A percentile compares a stretch with the other conserved stretches of the same genome.
These are phyloP conservation scores for Gymnocephalus cernua DNA, from an alignment of 2,113 vertebrate species.

Conservation along the genomic window DNA sequence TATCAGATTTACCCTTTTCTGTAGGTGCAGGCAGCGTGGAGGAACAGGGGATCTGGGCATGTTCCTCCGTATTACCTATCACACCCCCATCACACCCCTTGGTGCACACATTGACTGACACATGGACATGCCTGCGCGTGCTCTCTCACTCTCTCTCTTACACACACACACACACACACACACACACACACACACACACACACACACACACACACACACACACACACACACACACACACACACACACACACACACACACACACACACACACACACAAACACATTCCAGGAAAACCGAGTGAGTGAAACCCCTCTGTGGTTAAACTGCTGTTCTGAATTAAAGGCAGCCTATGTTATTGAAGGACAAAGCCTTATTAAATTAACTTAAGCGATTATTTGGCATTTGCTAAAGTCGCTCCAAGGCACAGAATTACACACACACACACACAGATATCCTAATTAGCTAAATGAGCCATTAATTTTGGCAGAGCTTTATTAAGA, in stretches of 20 bases:
- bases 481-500: slow-evolving; percentile 71
- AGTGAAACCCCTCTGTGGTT: slow-evolving; percentile 36
- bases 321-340: slow-evolving; percentile 31
- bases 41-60: slow-evolving; percentile 72
- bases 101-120: slow-evolving; percentile 36
- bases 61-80: slow-evolving; percentile 68
- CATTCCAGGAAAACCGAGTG: not conserved
- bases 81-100: slow-evolving; percentile 62
- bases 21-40: slow-evolving; percentile 71
- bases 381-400: slow-evolving; percentile 57
- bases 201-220: not conserved
- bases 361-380: slow-evolving; percentile 71
- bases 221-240: slow-evolving; percentile 18
- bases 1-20: slow-evolving; percentile 83
- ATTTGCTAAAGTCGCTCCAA: slow-evolving; percentile 59
- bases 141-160: not conserved
- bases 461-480: slow-evolving; percentile 75
- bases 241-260: slow-evolving; percentile 10
- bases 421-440: slow-evolving; percentile 35
- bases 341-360: slow-evolving; percentile 61
- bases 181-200: not conserved
- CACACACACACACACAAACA: slow-evolving; percentile 6
- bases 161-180: not conserved
- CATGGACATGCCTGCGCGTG: slow-evolving; percentile 33
- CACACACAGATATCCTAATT: slow-evolving; percentile 62